Evolutionary conservation across 2,113 vertebrate genomes (phyloP).

Genomic region (Macrotus californicus): DNA sequence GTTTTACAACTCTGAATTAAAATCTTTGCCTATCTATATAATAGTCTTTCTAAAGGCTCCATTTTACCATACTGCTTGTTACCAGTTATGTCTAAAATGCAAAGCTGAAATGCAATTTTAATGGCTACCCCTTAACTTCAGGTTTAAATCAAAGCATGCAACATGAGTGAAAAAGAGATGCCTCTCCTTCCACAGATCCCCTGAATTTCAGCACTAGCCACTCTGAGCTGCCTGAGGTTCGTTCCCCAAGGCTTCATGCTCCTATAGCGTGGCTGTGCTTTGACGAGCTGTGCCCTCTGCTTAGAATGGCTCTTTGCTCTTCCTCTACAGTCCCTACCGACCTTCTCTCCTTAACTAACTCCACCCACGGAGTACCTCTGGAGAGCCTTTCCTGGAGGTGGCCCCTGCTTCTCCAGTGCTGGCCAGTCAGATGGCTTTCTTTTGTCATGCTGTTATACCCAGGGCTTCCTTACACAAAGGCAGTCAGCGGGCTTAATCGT

Average conservation of each 20-base stretch:
- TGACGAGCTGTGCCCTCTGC: background rate
- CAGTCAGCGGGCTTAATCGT: background rate
- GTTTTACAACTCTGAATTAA: slow-evolving; percentile 15
- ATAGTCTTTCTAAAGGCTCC: background rate
- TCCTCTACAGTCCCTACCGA: background rate
- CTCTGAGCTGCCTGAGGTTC: background rate
- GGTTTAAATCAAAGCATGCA: background rate
- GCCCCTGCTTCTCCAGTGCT: background rate
- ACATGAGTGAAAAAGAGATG: background rate
- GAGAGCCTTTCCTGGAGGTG: background rate
- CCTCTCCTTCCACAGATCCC: background rate
- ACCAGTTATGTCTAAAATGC: background rate
- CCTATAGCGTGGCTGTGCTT: background rate
- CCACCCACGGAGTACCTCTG: background rate
- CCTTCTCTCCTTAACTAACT: background rate
- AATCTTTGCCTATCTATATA: background rate
- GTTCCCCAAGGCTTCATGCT: background rate
- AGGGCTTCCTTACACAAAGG: background rate
- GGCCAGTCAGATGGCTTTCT: background rate
- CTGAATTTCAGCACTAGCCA: background rate
- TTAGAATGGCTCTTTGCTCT: background rate
- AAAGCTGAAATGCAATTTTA: background rate
- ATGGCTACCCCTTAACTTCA: background rate
- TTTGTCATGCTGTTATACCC: background rate
- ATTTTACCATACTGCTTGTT: background rate